Conservation (phyloP, 2,888 invertebrate species). For the Drosophila paranaensis region DNA sequence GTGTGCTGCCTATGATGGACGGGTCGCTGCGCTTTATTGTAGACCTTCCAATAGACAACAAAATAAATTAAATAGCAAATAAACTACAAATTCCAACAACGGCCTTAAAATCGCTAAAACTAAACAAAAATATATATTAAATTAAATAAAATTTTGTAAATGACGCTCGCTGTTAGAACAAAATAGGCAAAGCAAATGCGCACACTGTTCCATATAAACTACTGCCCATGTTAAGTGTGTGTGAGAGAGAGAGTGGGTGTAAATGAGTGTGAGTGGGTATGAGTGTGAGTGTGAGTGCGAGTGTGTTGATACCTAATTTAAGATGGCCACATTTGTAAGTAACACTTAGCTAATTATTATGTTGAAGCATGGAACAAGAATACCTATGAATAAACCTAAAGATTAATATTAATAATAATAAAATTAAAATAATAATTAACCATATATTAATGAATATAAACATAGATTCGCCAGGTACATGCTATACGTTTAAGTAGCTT, state of each 20-base stretch:
- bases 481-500: conserved; percentile 75
- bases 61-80: conserved; percentile 27
- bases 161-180: conserved; percentile 42
- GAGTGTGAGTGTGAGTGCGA: conserved; percentile 7
- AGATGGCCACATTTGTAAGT: conserved; percentile 74
- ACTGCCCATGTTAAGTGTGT: conserved; percentile 66
- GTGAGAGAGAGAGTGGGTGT: conserved; percentile 20
- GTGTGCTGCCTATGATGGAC: conserved; percentile 64
- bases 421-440: conserved; percentile 35
- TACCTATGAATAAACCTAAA: conserved; percentile 45
- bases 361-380: conserved; percentile 55
- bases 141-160: conserved; percentile 41
- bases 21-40: conserved; percentile 57
- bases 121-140: conserved; percentile 8
- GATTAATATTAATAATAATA: conserved; percentile 32
- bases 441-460: conserved; percentile 39
- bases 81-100: conserved; percentile 71
- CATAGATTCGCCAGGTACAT: conserved; percentile 47
- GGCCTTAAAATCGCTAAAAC: conserved; percentile 61
- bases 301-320: conserved; percentile 55
- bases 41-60: conserved; percentile 72
- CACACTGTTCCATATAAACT: conserved; percentile 74
- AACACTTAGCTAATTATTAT: conserved; percentile 69
- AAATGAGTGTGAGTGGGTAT: conserved; percentile 8
- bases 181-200: conserved; percentile 50